A percentile compares a stretch with the other conserved stretches of the same genome.
phyloP scores from a whole-genome alignment of 2,888 invertebrate species.

The Sarcophaga subvicina region DNA sequence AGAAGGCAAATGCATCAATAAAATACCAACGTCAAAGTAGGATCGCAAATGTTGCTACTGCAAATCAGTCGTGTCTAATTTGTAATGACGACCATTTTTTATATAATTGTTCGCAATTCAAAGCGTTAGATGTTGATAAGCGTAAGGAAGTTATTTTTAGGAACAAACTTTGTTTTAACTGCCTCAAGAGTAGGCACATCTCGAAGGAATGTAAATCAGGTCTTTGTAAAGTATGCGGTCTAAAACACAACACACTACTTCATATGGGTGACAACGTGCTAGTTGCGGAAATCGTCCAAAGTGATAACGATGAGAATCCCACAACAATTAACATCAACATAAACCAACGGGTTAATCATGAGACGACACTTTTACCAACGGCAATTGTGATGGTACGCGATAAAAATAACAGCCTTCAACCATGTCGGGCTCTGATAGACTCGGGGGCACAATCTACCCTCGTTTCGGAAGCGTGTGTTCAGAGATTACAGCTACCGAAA shows the following conservation, averaged over 20 bases:
- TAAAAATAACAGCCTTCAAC: slow-evolving; percentile 14
- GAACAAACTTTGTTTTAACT: slow-evolving; percentile 56
- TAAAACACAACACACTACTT: slow-evolving; percentile 58
- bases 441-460: slow-evolving; percentile 56
- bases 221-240: slow-evolving; percentile 37
- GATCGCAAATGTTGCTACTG: background rate
- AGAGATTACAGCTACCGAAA: slow-evolving; percentile 29
- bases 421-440: slow-evolving; percentile 59
- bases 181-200: slow-evolving; percentile 1
- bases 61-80: slow-evolving; percentile 32
- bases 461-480: slow-evolving; percentile 40
- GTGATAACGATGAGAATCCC: background rate
- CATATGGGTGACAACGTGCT: slow-evolving; percentile 6
- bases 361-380: slow-evolving; percentile 45
- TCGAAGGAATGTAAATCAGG: slow-evolving; percentile 29
- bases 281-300: too few relatives aligned
- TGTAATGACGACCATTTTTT: slow-evolving; percentile 47
- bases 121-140: slow-evolving; percentile 9
- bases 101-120: slow-evolving; percentile 46
- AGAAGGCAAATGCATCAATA: too few relatives aligned
- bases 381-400: slow-evolving; percentile 46
- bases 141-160: slow-evolving; percentile 2
- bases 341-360: too few relatives aligned
- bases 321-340: too few relatives aligned
- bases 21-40: too few relatives aligned